Evolutionary conservation across 1,140 invertebrate genomes (phyloP).

Genomic region (Nephotettix cincticeps): DNA sequence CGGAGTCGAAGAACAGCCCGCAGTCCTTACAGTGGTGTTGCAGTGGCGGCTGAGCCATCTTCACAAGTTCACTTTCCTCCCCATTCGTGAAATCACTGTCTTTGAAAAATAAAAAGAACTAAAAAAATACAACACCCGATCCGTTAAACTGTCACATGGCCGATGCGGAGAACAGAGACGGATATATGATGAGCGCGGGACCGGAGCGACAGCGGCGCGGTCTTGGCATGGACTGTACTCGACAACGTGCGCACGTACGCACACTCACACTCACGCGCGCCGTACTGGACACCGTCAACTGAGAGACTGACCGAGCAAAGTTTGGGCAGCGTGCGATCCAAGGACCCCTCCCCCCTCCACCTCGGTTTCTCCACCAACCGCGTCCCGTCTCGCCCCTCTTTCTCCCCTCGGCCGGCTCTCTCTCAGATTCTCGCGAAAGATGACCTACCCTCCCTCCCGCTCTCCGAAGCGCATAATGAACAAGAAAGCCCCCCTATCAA

Average conservation of each 20-base stretch:
- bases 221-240: conserved; percentile 15
- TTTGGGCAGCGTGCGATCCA: conserved; percentile 27
- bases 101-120: conserved; percentile 24
- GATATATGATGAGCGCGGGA: conserved; percentile 1
- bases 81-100: conserved; percentile 27
- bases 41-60: conserved; percentile 11
- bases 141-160: conserved; percentile 1
- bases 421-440: conserved; percentile 25
- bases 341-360: conserved; percentile 14
- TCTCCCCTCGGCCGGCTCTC: neutral
- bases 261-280: conserved; percentile 12
- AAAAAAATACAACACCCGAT: conserved; percentile 23
- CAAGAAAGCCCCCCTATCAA: conserved; percentile 21
- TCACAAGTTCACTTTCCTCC: conserved; percentile 29
- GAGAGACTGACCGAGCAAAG: neutral
- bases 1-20: conserved; percentile 68
- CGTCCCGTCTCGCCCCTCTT: conserved; percentile 8
- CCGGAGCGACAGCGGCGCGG: conserved; percentile 15
- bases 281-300: neutral
- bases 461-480: conserved; percentile 19
- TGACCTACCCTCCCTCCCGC: conserved; percentile 9
- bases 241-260: conserved; percentile 4
- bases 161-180: neutral
- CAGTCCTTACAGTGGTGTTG: conserved; percentile 63
- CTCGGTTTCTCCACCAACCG: conserved; percentile 12